Evolutionary conservation across 2,888 invertebrate genomes (phyloP), one percentile per base, ranked within the genome.

Genomic region (Sminthurinus aureus): DNA sequence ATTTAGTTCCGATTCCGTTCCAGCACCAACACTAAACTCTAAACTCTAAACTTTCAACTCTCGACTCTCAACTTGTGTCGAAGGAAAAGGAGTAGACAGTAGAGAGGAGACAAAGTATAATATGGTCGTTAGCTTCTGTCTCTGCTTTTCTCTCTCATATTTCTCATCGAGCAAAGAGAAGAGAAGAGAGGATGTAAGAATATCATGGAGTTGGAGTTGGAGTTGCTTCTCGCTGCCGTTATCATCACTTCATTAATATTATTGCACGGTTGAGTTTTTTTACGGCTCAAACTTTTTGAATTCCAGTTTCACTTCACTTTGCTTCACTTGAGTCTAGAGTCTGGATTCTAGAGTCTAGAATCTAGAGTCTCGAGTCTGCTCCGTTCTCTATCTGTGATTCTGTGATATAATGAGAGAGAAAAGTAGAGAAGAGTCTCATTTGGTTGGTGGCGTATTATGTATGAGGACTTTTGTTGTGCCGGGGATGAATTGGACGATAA

Each of bases 401-500:
- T 58, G 18, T 58, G 2, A 6, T 13, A 22, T 71, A 71, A 71
- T 71, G 71, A 71, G 26, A 9, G 71, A 26, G 24, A 22, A 24
- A 26, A 8, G 20, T 64, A 38, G 38, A 38, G n/a, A n/a, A n/a
- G n/a, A n/a, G n/a, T n/a, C n/a, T n/a, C n/a, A n/a, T 58, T 24
- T 58, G 52, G 52, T 77, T 22, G 58, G 12, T 77, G 77, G 58
- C 77, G 58, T 58, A 77, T 77, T 58, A 77, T 58, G 58, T 58
- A 77, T 77, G 22, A 77, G 58, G 58, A 77, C 20, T 77, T 77
- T 77, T 13, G n/a, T 38, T 6, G 38, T 1, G 38, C 1, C 24
- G 58, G 51, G 67, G 71, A 80, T 80, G 80, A 80, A 80, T 80
- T 52, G 80, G 52, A 26, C n/a, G 80, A 80, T 80, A 80, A 80